Evolutionary conservation across 2,888 invertebrate species (phyloP), one percentile per base, ranked within the genome.

Genomic region (Oscheius myriophilus): DNA sequence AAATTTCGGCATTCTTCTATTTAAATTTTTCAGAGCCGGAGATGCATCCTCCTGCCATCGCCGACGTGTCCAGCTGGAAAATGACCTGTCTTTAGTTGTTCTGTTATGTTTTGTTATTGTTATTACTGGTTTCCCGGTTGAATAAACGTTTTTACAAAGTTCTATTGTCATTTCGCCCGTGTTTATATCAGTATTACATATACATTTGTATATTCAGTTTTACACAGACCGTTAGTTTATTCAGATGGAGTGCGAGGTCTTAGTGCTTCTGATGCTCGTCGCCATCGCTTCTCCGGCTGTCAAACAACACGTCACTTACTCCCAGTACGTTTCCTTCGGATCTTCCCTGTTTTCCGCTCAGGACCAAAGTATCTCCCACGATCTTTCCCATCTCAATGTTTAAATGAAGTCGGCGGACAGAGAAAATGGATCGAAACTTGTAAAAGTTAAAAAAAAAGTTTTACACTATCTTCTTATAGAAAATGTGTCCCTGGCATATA

Each of bases 1-100:
- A n/a, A n/a, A n/a, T n/a, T n/a, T n/a, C n/a, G n/a, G n/a, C 26
- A 26, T 25, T 49, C 26, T 18, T 53, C 41, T 53, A 49, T 52
- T 12, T 71, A 16, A 18, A 39, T 2, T 1, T 63, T 78, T 59
- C 58, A 78, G 80, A 81, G 55, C 69, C 72, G 3, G 82, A 83
- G 53, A 58, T 82, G 68, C 23, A 79, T 14, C 65, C 82, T 9
- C 82, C 81, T n/a, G 18, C 41, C 16, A 14, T 71, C 12, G 61
- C 70, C 7, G 61, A 63, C 23, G 61, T 52, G 25, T 45, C 65
- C 25, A 18, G 63, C 23, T 81, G 81, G 82, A 72, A 72, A 52
- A 58, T 81, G 61, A 52, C 23, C 14, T 65, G 52, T 11, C 23
- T 65, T 16, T 45, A 61, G 39, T 65, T 51, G 26, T 51, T 65